Percentiles rank a stretch among this genome's conserved stretches.
These are phyloP conservation scores for Nebria salina DNA, from an alignment of 2,888 invertebrate species.

Conservation along the genomic window DNA sequence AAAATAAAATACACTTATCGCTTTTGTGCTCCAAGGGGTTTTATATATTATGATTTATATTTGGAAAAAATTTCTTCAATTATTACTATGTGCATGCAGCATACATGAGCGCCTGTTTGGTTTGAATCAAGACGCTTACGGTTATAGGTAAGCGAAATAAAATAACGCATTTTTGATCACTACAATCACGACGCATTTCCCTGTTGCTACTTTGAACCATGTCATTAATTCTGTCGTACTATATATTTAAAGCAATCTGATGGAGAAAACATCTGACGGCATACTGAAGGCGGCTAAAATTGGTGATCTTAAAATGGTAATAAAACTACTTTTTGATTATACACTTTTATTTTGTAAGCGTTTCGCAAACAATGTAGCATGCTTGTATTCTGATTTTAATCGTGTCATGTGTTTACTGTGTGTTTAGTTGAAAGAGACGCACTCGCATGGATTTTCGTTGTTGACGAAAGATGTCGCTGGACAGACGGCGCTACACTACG, in stretches of 20 bases:
- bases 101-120: slow-evolving; percentile 83
- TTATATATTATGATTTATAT: neutral
- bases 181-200: neutral
- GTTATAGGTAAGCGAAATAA: slow-evolving; percentile 69
- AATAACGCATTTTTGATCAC: slow-evolving; percentile 2
- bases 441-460: slow-evolving; percentile 84
- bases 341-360: neutral
- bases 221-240: slow-evolving; percentile 30
- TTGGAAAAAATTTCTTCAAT: neutral
- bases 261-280: slow-evolving; percentile 84
- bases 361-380: neutral
- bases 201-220: neutral
- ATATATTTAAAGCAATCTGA: slow-evolving; percentile 72
- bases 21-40: neutral
- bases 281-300: slow-evolving; percentile 85
- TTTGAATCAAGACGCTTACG: slow-evolving; percentile 80
- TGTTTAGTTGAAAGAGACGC: slow-evolving; percentile 81
- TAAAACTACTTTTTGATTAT: slow-evolving; percentile 49
- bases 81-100: slow-evolving; percentile 74
- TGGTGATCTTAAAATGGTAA: slow-evolving; percentile 82
- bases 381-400: slow-evolving; percentile 11
- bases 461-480: slow-evolving; percentile 84
- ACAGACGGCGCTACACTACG: slow-evolving; percentile 91
- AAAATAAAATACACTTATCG: neutral
- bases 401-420: slow-evolving; percentile 15